Percentiles rank a stretch among this genome's conserved stretches.
These are phyloP conservation scores for Turdus rufiventris DNA, from an alignment of 2,113 vertebrate genomes.

Conservation along the genomic window DNA sequence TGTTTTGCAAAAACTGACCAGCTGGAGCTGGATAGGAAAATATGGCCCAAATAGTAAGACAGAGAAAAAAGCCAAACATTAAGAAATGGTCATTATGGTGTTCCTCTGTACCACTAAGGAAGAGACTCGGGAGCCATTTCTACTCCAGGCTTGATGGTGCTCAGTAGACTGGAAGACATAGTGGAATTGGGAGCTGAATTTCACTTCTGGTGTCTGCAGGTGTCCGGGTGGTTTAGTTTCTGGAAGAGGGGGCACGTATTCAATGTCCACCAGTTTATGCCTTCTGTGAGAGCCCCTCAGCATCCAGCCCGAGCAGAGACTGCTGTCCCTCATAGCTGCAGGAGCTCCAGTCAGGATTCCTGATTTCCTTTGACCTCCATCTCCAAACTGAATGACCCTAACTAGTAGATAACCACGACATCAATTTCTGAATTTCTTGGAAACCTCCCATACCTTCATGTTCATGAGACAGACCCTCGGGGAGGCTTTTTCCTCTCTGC, in stretches of 20 bases:
- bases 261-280: neutral
- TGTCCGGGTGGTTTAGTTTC: neutral
- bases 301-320: neutral
- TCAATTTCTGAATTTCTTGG: neutral
- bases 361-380: neutral
- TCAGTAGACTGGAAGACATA: neutral
- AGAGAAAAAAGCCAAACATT: neutral
- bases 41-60: neutral
- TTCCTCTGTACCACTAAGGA: neutral
- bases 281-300: neutral
- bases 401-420: neutral
- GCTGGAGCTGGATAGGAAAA: neutral
- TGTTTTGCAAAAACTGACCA: neutral
- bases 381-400: neutral
- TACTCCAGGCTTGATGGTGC: neutral
- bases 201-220: neutral
- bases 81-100: neutral
- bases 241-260: neutral
- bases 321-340: rapidly evolving
- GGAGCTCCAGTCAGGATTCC: neutral
- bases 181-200: neutral
- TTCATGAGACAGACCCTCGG: neutral
- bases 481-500: neutral
- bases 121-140: neutral
- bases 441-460: neutral